Base-by-base conservation (phyloP, 2,888 invertebrate genomes). In the Zygaena filipendulae region DNA sequence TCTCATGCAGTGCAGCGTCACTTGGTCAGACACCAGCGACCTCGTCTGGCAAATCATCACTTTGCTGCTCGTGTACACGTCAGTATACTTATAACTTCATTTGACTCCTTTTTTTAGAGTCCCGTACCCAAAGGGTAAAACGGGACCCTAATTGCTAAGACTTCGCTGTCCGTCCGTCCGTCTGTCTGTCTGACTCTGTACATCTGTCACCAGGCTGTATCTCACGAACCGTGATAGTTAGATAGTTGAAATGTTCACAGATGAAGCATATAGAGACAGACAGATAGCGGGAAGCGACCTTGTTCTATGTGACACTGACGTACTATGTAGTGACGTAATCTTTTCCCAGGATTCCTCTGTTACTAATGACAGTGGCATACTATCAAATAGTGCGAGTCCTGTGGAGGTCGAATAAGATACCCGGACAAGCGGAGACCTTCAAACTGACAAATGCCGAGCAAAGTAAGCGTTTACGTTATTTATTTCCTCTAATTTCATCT, bases 341-440 rank as follows among this genome's bases (percentile, higher is more conserved):
- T 7, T 16, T 16, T 16, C 16, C 4, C 59, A 82, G 82, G 14
- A 70, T 90, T 2, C 95, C 96, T 0, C 72, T 95, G 11, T 48
- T 86, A 2, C 83, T 95, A 56, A 95, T 95, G 88, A 87, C 87
- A 4, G 77, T 91, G 24, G 88, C 92, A 0, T 93, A 95, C 58
- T 84, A 84, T 49, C 90, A 92, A 64, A 95, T 95, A 29, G 88
- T 90, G 21, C 71, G 83, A 35, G 92, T 92, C 6, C 70, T 95
- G 13, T 92, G 93, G 92, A 84, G 82, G 32, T 89, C 88, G 0
- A 84, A 88, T 38, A 86, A 85, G 49, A 88, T 90, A 29, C 90
- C 89, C 0, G 90, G 91, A n/a, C 87, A 88, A 41, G 74, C 82
- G 1, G 81, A 82, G 36, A 77, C 77, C 1, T 39, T 63, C 2